phyloP scores from a whole-genome alignment of 2,797 vertebrate genomes.

The Parauchenoglanis ngamensis region DNA sequence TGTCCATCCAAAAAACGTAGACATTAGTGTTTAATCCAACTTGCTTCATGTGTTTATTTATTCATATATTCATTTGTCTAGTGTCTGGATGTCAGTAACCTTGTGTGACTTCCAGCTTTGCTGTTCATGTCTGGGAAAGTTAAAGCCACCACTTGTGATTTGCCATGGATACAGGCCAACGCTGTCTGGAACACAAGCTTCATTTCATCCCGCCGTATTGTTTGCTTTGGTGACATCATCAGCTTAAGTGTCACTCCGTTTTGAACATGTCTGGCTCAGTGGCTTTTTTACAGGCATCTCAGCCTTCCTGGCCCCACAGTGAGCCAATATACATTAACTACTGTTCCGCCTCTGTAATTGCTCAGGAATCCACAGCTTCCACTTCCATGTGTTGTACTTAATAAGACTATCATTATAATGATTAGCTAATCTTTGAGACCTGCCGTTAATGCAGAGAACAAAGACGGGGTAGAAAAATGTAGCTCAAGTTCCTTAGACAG shows the following conservation, averaged over 20 bases:
- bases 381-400: slow-evolving; percentile 50
- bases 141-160: slow-evolving; percentile 32
- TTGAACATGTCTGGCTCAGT: slow-evolving; percentile 14
- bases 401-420: slow-evolving; percentile 54
- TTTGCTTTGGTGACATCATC: slow-evolving; percentile 37
- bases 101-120: slow-evolving; percentile 24
- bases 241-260: slow-evolving; percentile 21
- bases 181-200: slow-evolving; percentile 33
- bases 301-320: slow-evolving; percentile 25
- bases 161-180: slow-evolving; percentile 29
- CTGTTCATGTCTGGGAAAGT: slow-evolving; percentile 34
- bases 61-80: neutral
- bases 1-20: slow-evolving; percentile 15
- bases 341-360: slow-evolving; percentile 48
- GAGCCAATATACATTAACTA: slow-evolving; percentile 52
- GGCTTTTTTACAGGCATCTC: slow-evolving; percentile 30
- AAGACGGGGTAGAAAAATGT: slow-evolving; percentile 51
- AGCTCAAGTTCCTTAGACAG: slow-evolving; percentile 38
- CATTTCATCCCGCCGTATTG: slow-evolving; percentile 26
- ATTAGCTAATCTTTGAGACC: slow-evolving; percentile 53
- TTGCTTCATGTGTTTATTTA: slow-evolving; percentile 7
- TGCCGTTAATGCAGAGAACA: slow-evolving; percentile 51
- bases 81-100: slow-evolving; percentile 24
- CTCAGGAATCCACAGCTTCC: slow-evolving; percentile 43
- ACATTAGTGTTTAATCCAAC: neutral